Base-by-base conservation (phyloP, 2,888 invertebrate genomes). In the Corbicula japonica region DNA sequence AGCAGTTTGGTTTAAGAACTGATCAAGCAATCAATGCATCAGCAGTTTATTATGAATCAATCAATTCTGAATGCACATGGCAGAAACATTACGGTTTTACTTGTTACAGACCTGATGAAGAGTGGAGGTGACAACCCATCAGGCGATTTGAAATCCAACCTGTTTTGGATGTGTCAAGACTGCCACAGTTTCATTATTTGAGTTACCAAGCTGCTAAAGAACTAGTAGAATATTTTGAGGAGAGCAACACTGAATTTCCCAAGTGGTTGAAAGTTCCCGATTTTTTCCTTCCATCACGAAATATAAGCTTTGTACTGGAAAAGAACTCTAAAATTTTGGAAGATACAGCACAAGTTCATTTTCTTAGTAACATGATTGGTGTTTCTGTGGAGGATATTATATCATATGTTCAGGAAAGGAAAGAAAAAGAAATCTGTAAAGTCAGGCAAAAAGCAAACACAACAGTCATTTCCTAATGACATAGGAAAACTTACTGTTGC, bases 111-210 rank as follows among this genome's bases (percentile, higher is more conserved):
- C 62, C 50, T 46, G 73, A 41, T 41, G 73, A 62, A 34, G 23
- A 4, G 12, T 65, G 74, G 65, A 56, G 58, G 32, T 32, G 62
- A 44, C 56, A 66, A 23, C 65, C 65, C 8, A 6, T 46, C 3
- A 32, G 66, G n/a, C 30, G 48, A 12, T 74, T 38, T 74, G 74
- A 74, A 68, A 38, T 66, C 21, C 66, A 74, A 44, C 74, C 74
- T 23, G 30, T 74, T 66, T 8, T 74, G 18, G 74, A 74, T 35
- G 60, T 74, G 10, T 6, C 26, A n/a, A 54, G 35, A 26, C 46
- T 66, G 21, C 66, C 73, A 30, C 56, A 74, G 23, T 58, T 41
- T 66, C 66, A 68, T 35, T 66, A 74, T 50, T 65, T 66, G 34
- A 46, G n/a, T 28, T 72, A 72, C 32, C 46, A 72, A 50, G 58